phyloP scores from a whole-genome alignment of 2,797 vertebrate genomes.

The Mergus octosetaceus region DNA sequence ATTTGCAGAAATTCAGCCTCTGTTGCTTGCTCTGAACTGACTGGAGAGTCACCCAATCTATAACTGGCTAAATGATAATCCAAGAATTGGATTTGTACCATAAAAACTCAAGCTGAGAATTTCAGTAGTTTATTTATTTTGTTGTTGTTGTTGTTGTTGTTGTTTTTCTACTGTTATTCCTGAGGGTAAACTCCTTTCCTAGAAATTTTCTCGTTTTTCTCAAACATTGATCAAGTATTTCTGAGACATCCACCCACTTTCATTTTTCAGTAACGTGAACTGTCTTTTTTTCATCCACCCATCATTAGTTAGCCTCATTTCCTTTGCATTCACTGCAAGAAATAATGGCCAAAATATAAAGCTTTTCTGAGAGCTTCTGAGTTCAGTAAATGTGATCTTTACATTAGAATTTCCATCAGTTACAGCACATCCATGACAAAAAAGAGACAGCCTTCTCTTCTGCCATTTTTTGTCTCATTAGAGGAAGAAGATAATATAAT shows the following conservation, averaged over 20 bases:
- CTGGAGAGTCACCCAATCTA: background rate
- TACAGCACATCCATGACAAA: background rate
- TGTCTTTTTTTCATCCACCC: background rate
- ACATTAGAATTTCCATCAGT: background rate
- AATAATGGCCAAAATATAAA: accelerated
- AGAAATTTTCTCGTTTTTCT: background rate
- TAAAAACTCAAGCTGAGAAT: conserved; percentile 7
- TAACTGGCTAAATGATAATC: background rate
- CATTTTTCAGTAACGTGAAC: background rate
- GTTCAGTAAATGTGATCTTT: background rate
- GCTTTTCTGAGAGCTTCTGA: background rate
- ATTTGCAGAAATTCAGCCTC: conserved; percentile 36
- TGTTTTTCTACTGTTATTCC: conserved; percentile 10
- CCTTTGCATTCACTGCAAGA: background rate
- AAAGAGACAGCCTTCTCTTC: background rate
- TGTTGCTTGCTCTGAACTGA: background rate
- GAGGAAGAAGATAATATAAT: background rate
- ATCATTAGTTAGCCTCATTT: background rate
- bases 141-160: too few relatives aligned
- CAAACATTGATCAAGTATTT: background rate
- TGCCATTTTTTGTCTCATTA: background rate
- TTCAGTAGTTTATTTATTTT: background rate
- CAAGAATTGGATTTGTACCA: background rate
- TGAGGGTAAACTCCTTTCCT: background rate
- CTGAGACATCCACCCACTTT: background rate